Evolutionary conservation across 2,113 vertebrate genomes (phyloP), one percentile per base, ranked within the genome.

Genomic region (Grallaria varia): DNA sequence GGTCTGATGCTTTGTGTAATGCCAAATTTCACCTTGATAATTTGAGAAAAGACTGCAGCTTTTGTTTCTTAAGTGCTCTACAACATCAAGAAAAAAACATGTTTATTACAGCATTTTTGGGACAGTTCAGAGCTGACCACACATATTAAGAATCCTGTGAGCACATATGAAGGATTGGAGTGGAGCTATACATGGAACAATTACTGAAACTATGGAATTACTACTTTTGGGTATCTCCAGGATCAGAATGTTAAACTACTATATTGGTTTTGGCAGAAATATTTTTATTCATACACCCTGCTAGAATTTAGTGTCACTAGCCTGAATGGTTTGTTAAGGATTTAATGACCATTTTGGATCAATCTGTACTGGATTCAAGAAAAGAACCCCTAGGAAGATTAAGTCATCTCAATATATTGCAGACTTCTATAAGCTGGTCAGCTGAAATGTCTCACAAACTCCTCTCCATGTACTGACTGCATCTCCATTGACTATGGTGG

Each of bases 91-190:
- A 31, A 79, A 77, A 77, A 84, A 15, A 31, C 10, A 25, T 8
- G 6, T 52, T 66, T 2, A 35, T 87, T 37, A 52, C 10, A 72
- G 14, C 24, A 40, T 58, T 90, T 71, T 75, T 59, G 22, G 63
- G 35, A 52, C 17, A 28, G 9, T 75, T 92, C 39, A 63, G 52
- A 85, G 22, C 12, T 68, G 20, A 78, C 8, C 17, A 45, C 0
- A 1, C 35, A 30, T 14, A 14, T 28, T 75, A 39, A 82, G 42
- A 79, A 58, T 33, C 9, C 42, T 78, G 31, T 72, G 33, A 82
- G 42, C 0, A 1, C 0, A 1, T 35, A 20, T 14, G n/a, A 88
- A 67, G 16, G 5, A 63, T 11, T 50, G 13, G 14, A 4, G 4
- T 69, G 21, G 12, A 13, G 35, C 52, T 53, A 20, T 37, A 81